A percentile compares a stretch with the other conserved stretches of the same genome.
Evolutionary conservation across 2,797 vertebrate species (phyloP).

Genomic region (Syncerus caffer): DNA sequence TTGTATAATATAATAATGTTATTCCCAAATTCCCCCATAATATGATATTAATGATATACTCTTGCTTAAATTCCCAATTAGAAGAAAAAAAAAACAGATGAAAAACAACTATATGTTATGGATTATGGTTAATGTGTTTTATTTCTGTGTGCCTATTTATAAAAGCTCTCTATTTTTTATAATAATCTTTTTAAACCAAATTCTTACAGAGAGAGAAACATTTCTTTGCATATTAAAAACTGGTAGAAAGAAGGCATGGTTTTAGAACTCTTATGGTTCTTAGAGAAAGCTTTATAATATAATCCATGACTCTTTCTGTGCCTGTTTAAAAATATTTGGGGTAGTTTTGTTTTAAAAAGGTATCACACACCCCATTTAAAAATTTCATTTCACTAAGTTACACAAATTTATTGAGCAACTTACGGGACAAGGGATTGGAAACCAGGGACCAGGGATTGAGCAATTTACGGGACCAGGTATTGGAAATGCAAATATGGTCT

Average conservation of each 20-base stretch:
- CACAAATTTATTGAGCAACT: background rate
- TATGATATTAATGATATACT: conserved; percentile 60
- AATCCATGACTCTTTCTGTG: background rate
- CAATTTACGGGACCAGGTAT: background rate
- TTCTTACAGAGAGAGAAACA: background rate
- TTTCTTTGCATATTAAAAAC: conserved; percentile 20
- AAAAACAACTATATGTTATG: background rate
- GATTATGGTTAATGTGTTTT: background rate
- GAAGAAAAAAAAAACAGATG: conserved; percentile 56
- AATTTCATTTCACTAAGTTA: background rate
- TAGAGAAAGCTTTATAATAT: background rate
- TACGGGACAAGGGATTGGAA: background rate
- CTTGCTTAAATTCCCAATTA: conserved; percentile 60
- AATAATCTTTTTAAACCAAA: conserved; percentile 19
- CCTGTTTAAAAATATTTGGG: background rate
- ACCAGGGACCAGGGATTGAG: no score
- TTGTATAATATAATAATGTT: background rate
- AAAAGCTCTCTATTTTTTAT: background rate
- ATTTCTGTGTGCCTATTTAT: background rate
- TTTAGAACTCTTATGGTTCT: background rate
- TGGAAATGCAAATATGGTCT: background rate
- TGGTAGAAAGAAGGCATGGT: background rate
- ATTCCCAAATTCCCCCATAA: background rate
- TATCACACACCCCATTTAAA: background rate
- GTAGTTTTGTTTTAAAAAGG: conserved; percentile 20